phyloP scores from a whole-genome alignment of 2,888 invertebrate species.

The Xylophagus ater region DNA sequence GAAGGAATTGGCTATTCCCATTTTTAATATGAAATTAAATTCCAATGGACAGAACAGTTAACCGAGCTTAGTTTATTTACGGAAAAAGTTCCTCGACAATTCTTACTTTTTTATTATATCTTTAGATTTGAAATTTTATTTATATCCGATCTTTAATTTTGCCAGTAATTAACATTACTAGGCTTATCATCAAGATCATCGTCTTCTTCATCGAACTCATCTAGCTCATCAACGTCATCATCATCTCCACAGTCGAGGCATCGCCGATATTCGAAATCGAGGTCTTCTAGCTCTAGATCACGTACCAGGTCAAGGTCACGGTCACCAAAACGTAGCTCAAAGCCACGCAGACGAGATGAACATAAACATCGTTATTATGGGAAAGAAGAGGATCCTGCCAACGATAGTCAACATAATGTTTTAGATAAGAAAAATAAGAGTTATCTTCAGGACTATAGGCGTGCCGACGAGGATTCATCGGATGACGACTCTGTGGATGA shows the following conservation, averaged over 20 bases:
- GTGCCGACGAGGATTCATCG: conserved; percentile 26
- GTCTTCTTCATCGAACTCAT: conserved; percentile 7
- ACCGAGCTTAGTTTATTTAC: too few relatives aligned
- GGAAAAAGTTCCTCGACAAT: too few relatives aligned
- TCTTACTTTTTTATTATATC: too few relatives aligned
- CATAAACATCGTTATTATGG: conserved; percentile 42
- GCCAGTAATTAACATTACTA: conserved; percentile 20
- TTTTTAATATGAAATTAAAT: too few relatives aligned
- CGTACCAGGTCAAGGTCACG: conserved; percentile 9
- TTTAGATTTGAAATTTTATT: too few relatives aligned
- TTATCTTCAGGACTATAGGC: conserved; percentile 9
- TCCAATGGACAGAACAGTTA: too few relatives aligned
- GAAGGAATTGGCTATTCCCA: too few relatives aligned
- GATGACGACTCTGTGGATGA: conserved; percentile 29
- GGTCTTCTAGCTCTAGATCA: conserved; percentile 12
- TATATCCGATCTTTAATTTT: conserved; percentile 24
- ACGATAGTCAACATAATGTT: conserved; percentile 19
- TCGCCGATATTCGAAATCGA: conserved; percentile 6
- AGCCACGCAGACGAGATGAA: conserved; percentile 22
- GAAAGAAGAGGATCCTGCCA: conserved; percentile 26
- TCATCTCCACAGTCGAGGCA: conserved; percentile 3
- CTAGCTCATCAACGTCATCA: conserved; percentile 12
- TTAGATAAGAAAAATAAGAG: too few relatives aligned
- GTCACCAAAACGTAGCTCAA: conserved; percentile 11
- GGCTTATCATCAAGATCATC: conserved; percentile 24